Evolutionary conservation across 1,140 invertebrate genomes (phyloP), one percentile per base, ranked within the genome.

Genomic region (Chymomyza costata): DNA sequence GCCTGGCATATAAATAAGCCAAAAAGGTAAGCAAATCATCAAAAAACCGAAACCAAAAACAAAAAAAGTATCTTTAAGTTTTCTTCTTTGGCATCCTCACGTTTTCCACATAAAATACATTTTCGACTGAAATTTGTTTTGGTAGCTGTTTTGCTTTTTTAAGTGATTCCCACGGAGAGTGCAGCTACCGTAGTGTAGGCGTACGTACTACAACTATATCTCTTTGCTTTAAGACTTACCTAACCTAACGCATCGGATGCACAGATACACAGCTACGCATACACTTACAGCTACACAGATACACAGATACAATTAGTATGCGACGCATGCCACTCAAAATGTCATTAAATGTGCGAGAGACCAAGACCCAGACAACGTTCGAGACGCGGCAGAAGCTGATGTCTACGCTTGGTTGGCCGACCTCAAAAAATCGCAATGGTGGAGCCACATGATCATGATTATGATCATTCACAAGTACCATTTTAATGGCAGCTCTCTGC

Each of bases 81-180:
- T 25, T 8, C 21, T 5, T 25, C 21, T 25, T 8, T 8, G 21
- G 73, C 73, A 78, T 78, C 73, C 73, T 78, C 73, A 78, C 73
- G 73, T 78, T 65, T 68, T 61, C 18, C 14, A 49, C 73, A 78
- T 78, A 78, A 78, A 78, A 80, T 68, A 67, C 63, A 67, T 78
- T 78, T 78, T 78, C 73, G 59, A 65, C 74, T 31, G 73, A 78
- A 78, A 80, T 78, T 80, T 53, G 61, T 60, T 54, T 49, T 61
- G 58, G 58, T 61, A 61, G 58, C 58, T 61, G 58, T 40, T 55
- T 44, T 39, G 58, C 40, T 39, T 56, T 44, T 49, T 56, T 61
- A 61, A 60, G 46, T 54, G 51, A 66, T 78, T 78, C 71, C 71
- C 71, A 78, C 71, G 71, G n/a, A n/a, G n/a, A n/a, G 2, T 6